Conservation (phyloP, 2,888 invertebrate species). For the Drosophila ustulata region DNA sequence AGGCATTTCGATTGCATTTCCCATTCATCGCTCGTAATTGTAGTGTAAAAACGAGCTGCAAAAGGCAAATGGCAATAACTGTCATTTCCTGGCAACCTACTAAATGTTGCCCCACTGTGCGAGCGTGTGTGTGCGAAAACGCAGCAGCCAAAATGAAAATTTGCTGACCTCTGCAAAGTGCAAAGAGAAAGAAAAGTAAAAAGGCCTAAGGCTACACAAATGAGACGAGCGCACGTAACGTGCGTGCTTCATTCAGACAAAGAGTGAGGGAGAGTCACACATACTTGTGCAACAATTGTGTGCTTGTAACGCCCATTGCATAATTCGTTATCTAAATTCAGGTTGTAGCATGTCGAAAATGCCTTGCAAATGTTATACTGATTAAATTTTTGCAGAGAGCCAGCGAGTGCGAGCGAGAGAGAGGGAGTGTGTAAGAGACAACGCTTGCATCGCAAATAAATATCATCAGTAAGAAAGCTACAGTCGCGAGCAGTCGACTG, state of each 20-base stretch:
- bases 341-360: constrained; percentile 75
- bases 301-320: constrained; percentile 53
- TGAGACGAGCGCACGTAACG: constrained; percentile 47
- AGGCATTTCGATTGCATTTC: constrained; percentile 71
- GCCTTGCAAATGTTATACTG: constrained; percentile 78
- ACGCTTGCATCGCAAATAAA: constrained; percentile 63
- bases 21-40: constrained; percentile 77
- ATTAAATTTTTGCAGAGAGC: constrained; percentile 72
- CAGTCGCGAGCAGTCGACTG: too few species aligned
- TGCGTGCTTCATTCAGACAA: constrained; percentile 37
- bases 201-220: constrained; percentile 56
- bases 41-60: constrained; percentile 66
- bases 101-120: constrained; percentile 51
- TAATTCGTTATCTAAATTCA: constrained; percentile 84
- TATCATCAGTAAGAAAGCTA: too few species aligned
- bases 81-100: constrained; percentile 75
- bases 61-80: constrained; percentile 71
- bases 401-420: not conserved
- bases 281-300: constrained; percentile 66
- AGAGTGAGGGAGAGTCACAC: not conserved
- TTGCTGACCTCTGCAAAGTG: constrained; percentile 70
- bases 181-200: constrained; percentile 13
- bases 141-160: constrained; percentile 62
- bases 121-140: not conserved
- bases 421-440: constrained; percentile 9